Base-by-base conservation (phyloP, 2,888 invertebrate genomes). In the Drosophila sordidapex region DNA sequence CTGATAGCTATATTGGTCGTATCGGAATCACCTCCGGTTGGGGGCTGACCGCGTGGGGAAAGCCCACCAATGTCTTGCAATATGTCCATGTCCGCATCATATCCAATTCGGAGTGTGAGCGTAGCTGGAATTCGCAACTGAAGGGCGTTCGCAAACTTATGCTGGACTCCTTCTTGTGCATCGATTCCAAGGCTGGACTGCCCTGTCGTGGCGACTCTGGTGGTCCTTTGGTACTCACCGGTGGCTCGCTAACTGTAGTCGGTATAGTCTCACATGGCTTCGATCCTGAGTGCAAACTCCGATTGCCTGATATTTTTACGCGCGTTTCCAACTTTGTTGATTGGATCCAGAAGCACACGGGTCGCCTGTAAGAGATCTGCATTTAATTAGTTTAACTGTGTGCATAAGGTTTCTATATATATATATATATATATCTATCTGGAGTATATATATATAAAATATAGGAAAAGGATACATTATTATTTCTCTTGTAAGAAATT, bases 211-310 rank as follows among this genome's bases (percentile, higher is more conserved):
- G 84, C 2, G 84, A 85, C 15, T 85, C 90, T 4, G 84, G 84
- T 0, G 80, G 84, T 2, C 90, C 84, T 0, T 38, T 85, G 8
- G 71, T 89, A 0, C 57, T 85, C 2, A 40, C 35, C 15, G 83
- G 82, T 58, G 64, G 59, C n/a, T 60, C 73, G 0, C 31, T 11
- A 8, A 82, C 79, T 5, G 2, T 89, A 4, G 76, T 84, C n/a
- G 84, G 84, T 0, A 38, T 84, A n/a, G 82, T 84, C 1, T 89
- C 84, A 1, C 90, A 87, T 31, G 84, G 84, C 0, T 87, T 13
- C 27, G 90, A 83, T 61, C 11, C 0, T 1, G 33, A 51, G 8
- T 84, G 90, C 27, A 29, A 36, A 18, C 10, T 70, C 1, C 64
- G 46, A 8, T 11, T 87, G n/a, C 88, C 84, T 0, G 84, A 89